phyloP scores from a whole-genome alignment of 2,113 vertebrate species.

The Boulengeromyrus knoepffleri region DNA sequence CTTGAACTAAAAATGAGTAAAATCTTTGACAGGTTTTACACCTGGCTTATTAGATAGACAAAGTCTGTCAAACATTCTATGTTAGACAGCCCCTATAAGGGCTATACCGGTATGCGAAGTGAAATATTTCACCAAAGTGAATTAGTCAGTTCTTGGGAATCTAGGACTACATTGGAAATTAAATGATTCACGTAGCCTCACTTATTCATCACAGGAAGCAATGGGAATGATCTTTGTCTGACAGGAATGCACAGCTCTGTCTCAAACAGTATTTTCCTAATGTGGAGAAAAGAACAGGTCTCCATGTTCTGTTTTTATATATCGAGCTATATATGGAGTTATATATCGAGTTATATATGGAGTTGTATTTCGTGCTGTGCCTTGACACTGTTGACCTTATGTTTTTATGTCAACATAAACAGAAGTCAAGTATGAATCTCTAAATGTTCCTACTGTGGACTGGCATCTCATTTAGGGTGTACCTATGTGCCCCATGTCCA shows the following conservation, averaged over 20 bases:
- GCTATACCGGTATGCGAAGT: neutral
- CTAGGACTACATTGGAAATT: neutral
- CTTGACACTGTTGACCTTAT: neutral
- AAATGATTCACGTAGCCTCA: neutral
- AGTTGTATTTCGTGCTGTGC: neutral
- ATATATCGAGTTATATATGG: neutral
- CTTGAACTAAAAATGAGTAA: neutral
- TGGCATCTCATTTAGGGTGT: neutral
- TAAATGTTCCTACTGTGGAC: neutral
- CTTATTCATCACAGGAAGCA: neutral
- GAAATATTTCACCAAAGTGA: neutral
- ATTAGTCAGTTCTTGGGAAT: neutral
- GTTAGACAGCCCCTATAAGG: neutral
- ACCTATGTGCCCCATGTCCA: neutral
- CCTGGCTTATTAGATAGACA: neutral
- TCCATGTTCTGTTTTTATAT: neutral
- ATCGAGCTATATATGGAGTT: no score
- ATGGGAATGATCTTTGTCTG: neutral
- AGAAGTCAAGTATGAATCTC: neutral
- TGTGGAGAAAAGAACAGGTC: neutral
- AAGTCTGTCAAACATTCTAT: neutral
- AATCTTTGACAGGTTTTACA: neutral
- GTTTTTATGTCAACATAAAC: neutral
- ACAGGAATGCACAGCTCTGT: neutral
- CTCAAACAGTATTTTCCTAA: neutral